phyloP scores from a whole-genome alignment of 2,113 vertebrate genomes.

The Carollia perspicillata region DNA sequence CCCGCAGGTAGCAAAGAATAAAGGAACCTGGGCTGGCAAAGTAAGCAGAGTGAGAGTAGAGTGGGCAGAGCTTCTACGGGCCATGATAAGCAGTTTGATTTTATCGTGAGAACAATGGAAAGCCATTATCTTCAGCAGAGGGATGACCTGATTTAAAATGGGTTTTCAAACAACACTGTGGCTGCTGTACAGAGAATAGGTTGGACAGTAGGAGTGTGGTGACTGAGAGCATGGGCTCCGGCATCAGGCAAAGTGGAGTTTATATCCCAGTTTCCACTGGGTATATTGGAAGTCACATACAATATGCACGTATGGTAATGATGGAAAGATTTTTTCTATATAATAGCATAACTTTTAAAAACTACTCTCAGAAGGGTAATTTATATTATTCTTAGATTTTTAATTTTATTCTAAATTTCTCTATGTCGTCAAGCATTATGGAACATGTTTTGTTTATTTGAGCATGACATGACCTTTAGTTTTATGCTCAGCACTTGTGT shows the following conservation, averaged over 20 bases:
- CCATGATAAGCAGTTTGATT: not conserved
- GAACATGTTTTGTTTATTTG: not conserved
- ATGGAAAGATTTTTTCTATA: not conserved
- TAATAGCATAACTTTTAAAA: not conserved
- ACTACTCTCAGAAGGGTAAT: not conserved
- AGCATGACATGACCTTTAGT: not conserved
- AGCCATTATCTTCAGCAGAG: not conserved
- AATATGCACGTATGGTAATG: not conserved
- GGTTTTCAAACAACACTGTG: not conserved
- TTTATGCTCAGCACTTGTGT: not conserved
- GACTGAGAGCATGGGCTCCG: not conserved
- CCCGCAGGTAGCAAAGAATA: not conserved
- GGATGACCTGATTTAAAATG: not conserved
- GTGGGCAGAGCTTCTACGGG: not conserved
- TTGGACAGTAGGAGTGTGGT: not conserved
- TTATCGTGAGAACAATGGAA: not conserved
- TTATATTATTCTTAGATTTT: not conserved
- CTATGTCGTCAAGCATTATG: not conserved
- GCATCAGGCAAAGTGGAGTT: not conserved
- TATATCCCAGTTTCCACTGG: not conserved
- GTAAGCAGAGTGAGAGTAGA: not conserved
- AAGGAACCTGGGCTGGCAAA: not conserved
- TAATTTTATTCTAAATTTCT: conserved; percentile 3
- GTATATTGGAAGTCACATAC: not conserved
- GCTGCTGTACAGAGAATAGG: not conserved